Percentiles rank a stretch among this genome's conserved stretches.
Evolutionary conservation across 2,113 vertebrate genomes (phyloP).

Genomic region (Scophthalmus maximus): DNA sequence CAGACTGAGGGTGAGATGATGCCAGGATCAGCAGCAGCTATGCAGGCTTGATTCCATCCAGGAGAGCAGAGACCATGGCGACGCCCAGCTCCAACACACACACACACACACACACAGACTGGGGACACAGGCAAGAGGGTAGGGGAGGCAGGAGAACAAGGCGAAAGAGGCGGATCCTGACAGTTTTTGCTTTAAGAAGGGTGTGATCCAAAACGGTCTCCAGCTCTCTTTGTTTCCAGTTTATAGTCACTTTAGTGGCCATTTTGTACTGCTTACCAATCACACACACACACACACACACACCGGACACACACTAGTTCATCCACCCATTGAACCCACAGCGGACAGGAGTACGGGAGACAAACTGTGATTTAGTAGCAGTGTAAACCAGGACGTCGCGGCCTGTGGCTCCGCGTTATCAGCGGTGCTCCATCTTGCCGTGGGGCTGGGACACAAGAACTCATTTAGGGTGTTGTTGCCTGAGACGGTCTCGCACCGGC

Average conservation of each 20-base stretch:
- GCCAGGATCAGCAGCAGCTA: too few species aligned
- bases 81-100: too few species aligned
- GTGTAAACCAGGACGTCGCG: conserved; percentile 38
- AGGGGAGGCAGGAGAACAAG: too few species aligned
- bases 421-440: conserved; percentile 61
- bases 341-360: conserved; percentile 17
- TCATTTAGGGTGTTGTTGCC: conserved; percentile 64
- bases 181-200: too few species aligned
- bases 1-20: too few species aligned
- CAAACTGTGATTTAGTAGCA: conserved; percentile 65
- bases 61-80: too few species aligned
- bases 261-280: conserved; percentile 16
- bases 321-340: conserved; percentile 23
- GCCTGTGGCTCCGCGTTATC: conserved; percentile 59
- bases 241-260: conserved; percentile 13
- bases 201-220: too few species aligned
- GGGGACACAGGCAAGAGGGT: too few species aligned
- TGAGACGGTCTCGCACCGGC: conserved; percentile 50
- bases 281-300: conserved; percentile 17
- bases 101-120: too few species aligned
- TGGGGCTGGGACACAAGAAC: conserved; percentile 58
- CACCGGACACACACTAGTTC: conserved; percentile 15
- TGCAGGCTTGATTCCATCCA: too few species aligned
- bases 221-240: conserved; percentile 4
- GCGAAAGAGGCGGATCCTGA: too few species aligned